Conservation (phyloP, 2,113 vertebrate species). For the Misgurnus mizolepis region DNA sequence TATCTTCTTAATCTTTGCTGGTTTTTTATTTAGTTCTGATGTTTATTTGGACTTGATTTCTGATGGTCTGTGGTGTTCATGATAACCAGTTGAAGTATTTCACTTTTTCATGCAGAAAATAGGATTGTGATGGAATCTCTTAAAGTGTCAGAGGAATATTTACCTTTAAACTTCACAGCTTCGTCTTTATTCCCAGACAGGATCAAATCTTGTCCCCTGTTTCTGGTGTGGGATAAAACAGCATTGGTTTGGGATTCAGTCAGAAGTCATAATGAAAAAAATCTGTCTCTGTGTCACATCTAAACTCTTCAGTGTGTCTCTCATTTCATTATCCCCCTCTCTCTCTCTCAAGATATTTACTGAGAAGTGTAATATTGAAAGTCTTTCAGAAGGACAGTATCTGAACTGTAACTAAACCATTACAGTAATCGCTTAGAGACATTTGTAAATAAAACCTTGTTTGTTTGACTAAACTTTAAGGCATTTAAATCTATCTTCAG, state of each 20-base stretch:
- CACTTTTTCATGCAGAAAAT: neutral
- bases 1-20: neutral
- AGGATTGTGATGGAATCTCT: constrained; percentile 40
- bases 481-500: too few species aligned
- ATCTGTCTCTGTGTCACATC: constrained; percentile 49
- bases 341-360: constrained; percentile 18
- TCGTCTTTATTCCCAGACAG: constrained; percentile 9
- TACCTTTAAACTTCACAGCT: constrained; percentile 41
- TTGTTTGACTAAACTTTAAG: too few species aligned
- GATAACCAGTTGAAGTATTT: constrained; percentile 24
- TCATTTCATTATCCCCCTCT: neutral
- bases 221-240: constrained; percentile 48
- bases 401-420: neutral
- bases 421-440: too few species aligned
- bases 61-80: neutral
- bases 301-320: constrained; percentile 34
- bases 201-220: constrained; percentile 48
- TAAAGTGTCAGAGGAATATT: constrained; percentile 31
- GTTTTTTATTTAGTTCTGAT: too few species aligned
- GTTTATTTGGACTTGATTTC: neutral
- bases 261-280: constrained; percentile 12
- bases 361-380: constrained; percentile 41
- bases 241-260: constrained; percentile 50
- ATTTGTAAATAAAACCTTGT: too few species aligned
- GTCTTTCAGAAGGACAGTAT: constrained; percentile 15